Evolutionary conservation across 2,113 vertebrate genomes (phyloP).

Genomic region (Piprites chloris): DNA sequence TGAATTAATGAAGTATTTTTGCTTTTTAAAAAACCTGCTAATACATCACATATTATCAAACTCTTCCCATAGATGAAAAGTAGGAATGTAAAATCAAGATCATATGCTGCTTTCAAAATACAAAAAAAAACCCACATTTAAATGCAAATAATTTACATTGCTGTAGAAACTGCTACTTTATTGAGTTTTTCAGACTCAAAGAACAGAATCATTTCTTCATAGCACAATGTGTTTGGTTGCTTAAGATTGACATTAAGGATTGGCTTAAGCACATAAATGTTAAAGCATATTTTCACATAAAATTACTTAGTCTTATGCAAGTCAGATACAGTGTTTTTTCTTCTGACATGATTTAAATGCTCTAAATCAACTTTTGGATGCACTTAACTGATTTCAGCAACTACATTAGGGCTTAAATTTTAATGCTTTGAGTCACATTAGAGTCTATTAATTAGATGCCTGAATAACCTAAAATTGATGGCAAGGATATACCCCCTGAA

Average conservation of each 20-base stretch:
- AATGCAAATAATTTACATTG: neutral
- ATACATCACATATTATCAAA: neutral
- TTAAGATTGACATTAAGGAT: neutral
- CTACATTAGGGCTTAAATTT: neutral
- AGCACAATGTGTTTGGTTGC: neutral
- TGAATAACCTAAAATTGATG: neutral
- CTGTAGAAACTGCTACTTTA: neutral
- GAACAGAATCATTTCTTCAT: neutral
- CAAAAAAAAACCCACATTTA: neutral
- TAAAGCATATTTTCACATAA: neutral
- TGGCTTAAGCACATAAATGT: neutral
- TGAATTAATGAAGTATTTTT: neutral
- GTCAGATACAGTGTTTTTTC: neutral
- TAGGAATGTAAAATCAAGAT: neutral
- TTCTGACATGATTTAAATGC: neutral
- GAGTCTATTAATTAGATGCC: neutral
- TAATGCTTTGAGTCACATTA: neutral
- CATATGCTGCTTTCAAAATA: neutral
- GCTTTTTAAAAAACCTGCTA: neutral
- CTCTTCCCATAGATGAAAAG: neutral
- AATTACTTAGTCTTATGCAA: neutral
- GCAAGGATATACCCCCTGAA: neutral
- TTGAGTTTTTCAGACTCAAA: neutral
- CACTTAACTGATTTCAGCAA: neutral
- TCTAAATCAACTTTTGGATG: neutral